These are phyloP conservation scores for Polymixis flavicincta DNA, from an alignment of 2,888 invertebrate species.

Conservation along the genomic window DNA sequence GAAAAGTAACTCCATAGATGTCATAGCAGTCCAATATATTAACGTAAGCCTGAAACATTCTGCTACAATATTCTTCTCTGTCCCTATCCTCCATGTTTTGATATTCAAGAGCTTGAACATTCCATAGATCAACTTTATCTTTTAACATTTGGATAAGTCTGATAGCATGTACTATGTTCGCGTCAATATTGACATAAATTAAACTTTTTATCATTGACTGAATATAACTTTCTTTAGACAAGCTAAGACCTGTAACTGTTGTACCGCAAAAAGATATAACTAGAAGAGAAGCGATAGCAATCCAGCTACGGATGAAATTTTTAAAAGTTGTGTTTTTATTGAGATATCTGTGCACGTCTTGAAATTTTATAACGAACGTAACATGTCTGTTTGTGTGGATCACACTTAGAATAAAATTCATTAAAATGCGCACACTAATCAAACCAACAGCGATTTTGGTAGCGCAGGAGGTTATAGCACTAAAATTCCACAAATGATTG, in stretches of 20 bases:
- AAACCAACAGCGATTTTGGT: neutral
- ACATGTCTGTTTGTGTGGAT: neutral
- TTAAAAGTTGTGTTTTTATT: neutral
- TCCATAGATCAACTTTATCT: conserved; percentile 45
- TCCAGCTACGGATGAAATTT: conserved; percentile 17
- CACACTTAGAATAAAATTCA: neutral
- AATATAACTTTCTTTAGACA: neutral
- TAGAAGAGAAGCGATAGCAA: neutral
- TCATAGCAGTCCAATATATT: conserved; percentile 38
- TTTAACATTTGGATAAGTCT: conserved; percentile 30
- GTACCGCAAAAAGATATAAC: neutral
- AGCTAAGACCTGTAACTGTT: neutral
- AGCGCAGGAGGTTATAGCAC: no score
- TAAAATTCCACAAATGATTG: no score
- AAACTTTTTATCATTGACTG: no score
- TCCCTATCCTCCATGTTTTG: neutral
- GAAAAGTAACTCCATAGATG: conserved; percentile 5
- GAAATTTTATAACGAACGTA: conserved; percentile 6
- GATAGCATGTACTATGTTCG: conserved; percentile 26
- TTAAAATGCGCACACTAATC: neutral
- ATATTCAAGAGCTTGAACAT: conserved; percentile 6
- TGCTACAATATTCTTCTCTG: neutral
- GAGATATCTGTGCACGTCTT: conserved; percentile 9
- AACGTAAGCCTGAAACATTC: conserved; percentile 23
- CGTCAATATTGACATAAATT: conserved; percentile 3